Percentiles rank a stretch among this genome's conserved stretches.
Evolutionary conservation across 2,797 vertebrate genomes (phyloP).

Genomic region (Echiichthys vipera): DNA sequence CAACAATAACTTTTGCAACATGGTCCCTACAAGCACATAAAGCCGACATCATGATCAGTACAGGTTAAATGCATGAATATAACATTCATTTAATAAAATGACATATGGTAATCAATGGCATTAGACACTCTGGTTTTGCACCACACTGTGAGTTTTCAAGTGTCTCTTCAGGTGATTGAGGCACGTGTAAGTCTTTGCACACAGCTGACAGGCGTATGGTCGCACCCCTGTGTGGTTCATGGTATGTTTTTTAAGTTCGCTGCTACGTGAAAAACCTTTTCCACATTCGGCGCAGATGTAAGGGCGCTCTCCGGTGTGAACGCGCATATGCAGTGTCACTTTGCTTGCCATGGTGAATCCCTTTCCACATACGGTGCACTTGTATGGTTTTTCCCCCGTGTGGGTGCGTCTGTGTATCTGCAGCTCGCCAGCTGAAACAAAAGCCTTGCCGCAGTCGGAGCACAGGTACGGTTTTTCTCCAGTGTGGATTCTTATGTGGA

Average conservation of each 20-base stretch:
- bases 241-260: conserved; percentile 63
- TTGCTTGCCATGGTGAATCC: conserved; percentile 66
- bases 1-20: not conserved
- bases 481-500: conserved; percentile 66
- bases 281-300: conserved; percentile 65
- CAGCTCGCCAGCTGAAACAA: conserved; percentile 63
- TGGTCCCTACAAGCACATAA: not conserved
- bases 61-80: not conserved
- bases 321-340: conserved; percentile 62
- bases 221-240: conserved; percentile 64
- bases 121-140: conserved; percentile 14
- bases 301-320: conserved; percentile 67
- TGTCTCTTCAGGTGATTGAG: conserved; percentile 69
- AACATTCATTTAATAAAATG: not conserved
- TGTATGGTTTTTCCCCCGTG: conserved; percentile 67
- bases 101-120: not conserved
- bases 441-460: conserved; percentile 65
- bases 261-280: conserved; percentile 58
- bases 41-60: not conserved
- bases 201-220: conserved; percentile 61
- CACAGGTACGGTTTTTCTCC: conserved; percentile 68
- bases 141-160: conserved; percentile 58
- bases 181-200: conserved; percentile 64
- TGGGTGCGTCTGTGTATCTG: conserved; percentile 72
- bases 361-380: conserved; percentile 53